Conservation (phyloP, 2,113 vertebrate genomes). For the Lipotes vexillifer region DNA sequence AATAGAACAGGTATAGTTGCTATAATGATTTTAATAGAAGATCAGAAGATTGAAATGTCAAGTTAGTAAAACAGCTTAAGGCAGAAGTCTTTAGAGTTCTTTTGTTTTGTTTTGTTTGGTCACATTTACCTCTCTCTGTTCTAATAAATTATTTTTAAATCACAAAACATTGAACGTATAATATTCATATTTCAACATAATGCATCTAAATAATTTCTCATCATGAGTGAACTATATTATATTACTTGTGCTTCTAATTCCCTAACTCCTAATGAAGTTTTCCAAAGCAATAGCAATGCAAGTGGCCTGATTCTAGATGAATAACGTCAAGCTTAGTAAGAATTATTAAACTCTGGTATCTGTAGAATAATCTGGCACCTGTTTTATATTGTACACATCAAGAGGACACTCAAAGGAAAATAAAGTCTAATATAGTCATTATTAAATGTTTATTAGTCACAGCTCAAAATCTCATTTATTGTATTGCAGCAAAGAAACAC, state of each 20-base stretch:
- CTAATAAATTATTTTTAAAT: constrained; percentile 57
- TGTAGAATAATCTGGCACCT: constrained; percentile 74
- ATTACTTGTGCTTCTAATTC: constrained; percentile 72
- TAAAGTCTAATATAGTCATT: constrained; percentile 79
- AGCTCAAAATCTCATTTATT: constrained; percentile 76
- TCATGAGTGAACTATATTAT: constrained; percentile 62
- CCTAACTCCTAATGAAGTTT: constrained; percentile 79
- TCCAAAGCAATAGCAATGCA: constrained; percentile 75
- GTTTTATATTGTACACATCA: constrained; percentile 73
- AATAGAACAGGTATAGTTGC: neutral
- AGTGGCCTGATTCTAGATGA: constrained; percentile 75
- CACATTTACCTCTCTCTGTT: neutral
- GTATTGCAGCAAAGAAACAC: constrained; percentile 64
- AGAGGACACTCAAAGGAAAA: constrained; percentile 75
- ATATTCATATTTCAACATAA: constrained; percentile 72
- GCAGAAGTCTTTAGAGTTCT: neutral
- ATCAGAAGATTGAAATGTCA: neutral
- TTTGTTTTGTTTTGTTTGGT: neutral
- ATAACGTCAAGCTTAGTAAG: constrained; percentile 75
- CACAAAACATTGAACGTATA: constrained; percentile 48
- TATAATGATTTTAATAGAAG: neutral
- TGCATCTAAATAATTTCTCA: constrained; percentile 63
- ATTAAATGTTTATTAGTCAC: constrained; percentile 82
- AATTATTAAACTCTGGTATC: constrained; percentile 71
- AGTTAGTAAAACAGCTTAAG: neutral